Conservation (phyloP, 30 jellyfish, hydroid and myxozoan species). For the Aurelia coerulea region DNA sequence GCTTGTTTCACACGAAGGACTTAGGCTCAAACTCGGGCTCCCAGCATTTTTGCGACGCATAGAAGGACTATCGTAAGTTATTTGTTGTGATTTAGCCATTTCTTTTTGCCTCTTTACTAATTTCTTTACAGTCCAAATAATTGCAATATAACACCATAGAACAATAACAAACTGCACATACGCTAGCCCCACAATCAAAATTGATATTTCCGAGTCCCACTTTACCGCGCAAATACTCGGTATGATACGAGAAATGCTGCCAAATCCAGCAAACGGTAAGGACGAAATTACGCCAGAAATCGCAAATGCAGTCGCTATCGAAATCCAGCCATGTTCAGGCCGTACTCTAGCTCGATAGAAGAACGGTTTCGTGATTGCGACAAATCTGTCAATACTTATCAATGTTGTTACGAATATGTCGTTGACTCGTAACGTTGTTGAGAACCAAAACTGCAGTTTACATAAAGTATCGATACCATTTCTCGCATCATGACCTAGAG, state of each 20-base stretch:
- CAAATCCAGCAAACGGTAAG: constrained; percentile 61
- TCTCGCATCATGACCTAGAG: constrained; percentile 21
- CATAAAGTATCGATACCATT: constrained; percentile 24
- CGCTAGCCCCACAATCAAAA: constrained; percentile 54
- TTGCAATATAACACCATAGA: constrained; percentile 62
- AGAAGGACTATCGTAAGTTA: constrained; percentile 51
- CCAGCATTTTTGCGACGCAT: not conserved
- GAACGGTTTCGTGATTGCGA: constrained; percentile 62
- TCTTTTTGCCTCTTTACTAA: constrained; percentile 76
- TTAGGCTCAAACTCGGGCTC: constrained; percentile 4
- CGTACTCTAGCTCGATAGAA: constrained; percentile 32
- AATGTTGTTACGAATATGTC: constrained; percentile 48
- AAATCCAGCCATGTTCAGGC: constrained; percentile 40
- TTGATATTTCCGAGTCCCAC: constrained; percentile 60
- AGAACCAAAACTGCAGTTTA: constrained; percentile 53
- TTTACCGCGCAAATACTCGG: constrained; percentile 43
- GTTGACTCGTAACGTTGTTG: constrained; percentile 36
- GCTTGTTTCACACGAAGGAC: constrained; percentile 36
- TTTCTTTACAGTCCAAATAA: constrained; percentile 45
- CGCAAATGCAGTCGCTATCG: not conserved
- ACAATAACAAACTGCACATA: constrained; percentile 76
- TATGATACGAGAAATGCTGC: constrained; percentile 35
- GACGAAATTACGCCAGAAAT: constrained; percentile 38
- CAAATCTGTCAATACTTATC: constrained; percentile 54
- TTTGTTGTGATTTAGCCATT: constrained; percentile 75